These are phyloP conservation scores for Drosophila kurseongensis DNA, from an alignment of 1,140 invertebrate genomes.

Conservation along the genomic window DNA sequence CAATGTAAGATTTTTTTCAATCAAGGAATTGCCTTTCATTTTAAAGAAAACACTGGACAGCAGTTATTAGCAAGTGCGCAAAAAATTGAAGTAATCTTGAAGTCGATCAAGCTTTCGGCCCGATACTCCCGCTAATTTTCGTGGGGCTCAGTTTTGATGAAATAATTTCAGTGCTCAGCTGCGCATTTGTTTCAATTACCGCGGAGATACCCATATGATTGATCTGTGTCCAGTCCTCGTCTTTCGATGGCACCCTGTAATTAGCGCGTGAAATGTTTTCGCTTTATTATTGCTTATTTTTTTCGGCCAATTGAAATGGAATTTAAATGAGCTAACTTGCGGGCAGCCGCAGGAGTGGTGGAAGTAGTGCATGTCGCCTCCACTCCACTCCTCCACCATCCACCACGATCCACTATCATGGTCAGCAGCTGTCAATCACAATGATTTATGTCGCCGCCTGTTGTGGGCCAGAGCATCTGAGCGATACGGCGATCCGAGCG, in stretches of 20 bases:
- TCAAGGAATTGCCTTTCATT: too few species aligned
- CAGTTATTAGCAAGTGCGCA: too few species aligned
- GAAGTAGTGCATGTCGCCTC: conserved; percentile 24
- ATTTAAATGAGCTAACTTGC: conserved; percentile 83
- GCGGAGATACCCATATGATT: conserved; percentile 60
- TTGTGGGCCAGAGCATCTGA: conserved; percentile 13
- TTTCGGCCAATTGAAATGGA: conserved; percentile 77
- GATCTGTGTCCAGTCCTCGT: conserved; percentile 67
- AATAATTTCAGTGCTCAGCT: conserved; percentile 65
- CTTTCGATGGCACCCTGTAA: conserved; percentile 71
- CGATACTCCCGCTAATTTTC: conserved; percentile 8
- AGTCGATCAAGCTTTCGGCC: conserved; percentile 10
- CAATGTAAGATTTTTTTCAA: too few species aligned
- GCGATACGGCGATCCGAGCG: conserved; percentile 14
- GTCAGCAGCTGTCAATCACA: conserved; percentile 80
- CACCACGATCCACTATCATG: conserved; percentile 40
- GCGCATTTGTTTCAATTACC: conserved; percentile 76
- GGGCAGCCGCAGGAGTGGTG: conserved; percentile 46
- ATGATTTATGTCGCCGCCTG: conserved; percentile 79
- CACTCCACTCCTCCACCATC: neutral
- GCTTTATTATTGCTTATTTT: conserved; percentile 44
- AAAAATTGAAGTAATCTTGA: neutral
- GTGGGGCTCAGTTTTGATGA: conserved; percentile 50
- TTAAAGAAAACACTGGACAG: too few species aligned
- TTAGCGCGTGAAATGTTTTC: conserved; percentile 72